phyloP scores from a whole-genome alignment of 2,888 invertebrate genomes.

The Anthrax anthrax region DNA sequence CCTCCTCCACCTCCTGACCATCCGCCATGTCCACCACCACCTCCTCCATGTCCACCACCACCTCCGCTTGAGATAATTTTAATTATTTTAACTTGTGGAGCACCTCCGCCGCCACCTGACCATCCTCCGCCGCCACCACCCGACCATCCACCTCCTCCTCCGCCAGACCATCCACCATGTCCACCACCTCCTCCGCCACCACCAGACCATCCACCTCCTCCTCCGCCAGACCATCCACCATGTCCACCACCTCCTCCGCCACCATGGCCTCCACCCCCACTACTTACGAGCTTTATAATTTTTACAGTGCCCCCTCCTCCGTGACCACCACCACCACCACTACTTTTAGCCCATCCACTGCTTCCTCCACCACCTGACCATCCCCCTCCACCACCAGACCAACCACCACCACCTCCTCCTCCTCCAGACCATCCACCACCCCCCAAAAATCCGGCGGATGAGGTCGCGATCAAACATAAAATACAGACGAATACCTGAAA shows the following conservation, averaged over 20 bases:
- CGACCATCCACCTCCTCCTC: not conserved
- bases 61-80: constrained; percentile 1
- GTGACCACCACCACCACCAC: not conserved
- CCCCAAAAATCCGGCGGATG: constrained; percentile 2
- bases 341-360: not conserved
- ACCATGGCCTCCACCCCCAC: not conserved
- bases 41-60: not conserved
- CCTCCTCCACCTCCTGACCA: constrained; percentile 1
- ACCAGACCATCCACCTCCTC: constrained; percentile 1
- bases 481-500: constrained; percentile 4
- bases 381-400: constrained; percentile 1
- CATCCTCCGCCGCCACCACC: not conserved
- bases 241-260: constrained; percentile 1
- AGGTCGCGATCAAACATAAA: not conserved
- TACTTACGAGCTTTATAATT: constrained; percentile 2
- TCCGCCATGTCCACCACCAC: not conserved
- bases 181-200: constrained; percentile 1
- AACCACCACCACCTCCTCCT: not conserved
- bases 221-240: not conserved
- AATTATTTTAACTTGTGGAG: not conserved
- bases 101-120: not conserved
- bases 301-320: constrained; percentile 2
- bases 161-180: not conserved
- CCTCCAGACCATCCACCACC: not conserved
- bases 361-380: not conserved